phyloP scores from a whole-genome alignment of 2,113 vertebrate species.

The Poeciliopsis occidentalis region DNA sequence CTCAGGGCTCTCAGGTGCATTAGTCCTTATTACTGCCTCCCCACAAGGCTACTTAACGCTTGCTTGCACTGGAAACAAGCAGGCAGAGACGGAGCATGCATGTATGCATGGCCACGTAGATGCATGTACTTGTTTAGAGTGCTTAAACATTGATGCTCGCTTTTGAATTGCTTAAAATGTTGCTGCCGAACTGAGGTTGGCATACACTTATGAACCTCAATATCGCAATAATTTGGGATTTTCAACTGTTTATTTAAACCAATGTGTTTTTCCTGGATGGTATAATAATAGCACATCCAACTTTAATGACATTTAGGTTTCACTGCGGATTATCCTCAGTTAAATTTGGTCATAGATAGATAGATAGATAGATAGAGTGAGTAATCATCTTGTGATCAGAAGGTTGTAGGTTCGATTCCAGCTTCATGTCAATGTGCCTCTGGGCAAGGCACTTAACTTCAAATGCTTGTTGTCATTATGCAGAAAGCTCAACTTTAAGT shows the following conservation, averaged over 20 bases:
- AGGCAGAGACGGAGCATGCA: conserved; percentile 28
- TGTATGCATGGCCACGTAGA: conserved; percentile 41
- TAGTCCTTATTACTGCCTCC: conserved; percentile 75
- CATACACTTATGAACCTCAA: neutral
- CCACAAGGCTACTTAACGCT: conserved; percentile 75
- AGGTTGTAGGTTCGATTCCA: no score
- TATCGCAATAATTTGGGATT: neutral
- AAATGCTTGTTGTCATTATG: no score
- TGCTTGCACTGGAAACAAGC: conserved; percentile 61
- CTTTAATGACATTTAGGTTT: no score
- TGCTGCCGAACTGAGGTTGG: neutral
- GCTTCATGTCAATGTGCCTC: no score
- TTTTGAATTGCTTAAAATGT: conserved; percentile 15
- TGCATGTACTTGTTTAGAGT: conserved; percentile 32
- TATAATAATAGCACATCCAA: neutral
- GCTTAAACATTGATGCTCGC: conserved; percentile 21
- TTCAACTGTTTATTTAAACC: neutral
- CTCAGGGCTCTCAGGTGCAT: conserved; percentile 80
- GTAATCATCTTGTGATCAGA: no score
- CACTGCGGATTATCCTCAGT: no score
- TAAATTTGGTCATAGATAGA: no score
- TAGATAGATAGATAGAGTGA: no score
- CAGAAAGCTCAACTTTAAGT: neutral
- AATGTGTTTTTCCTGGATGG: neutral
- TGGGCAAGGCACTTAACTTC: no score